Conservation (phyloP, 1,140 invertebrate genomes). For the Lycorma delicatula region DNA sequence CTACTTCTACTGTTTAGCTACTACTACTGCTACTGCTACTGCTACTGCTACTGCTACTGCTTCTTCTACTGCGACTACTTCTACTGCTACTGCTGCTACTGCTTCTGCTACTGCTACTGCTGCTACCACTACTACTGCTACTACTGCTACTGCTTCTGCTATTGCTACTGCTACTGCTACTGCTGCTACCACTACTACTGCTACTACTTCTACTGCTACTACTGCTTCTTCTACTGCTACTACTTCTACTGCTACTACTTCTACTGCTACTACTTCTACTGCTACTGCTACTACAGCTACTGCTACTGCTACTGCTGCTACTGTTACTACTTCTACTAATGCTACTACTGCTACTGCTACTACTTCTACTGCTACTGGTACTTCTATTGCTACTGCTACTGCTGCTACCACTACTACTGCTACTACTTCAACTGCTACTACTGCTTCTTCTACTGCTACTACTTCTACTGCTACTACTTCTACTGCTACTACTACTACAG, state of each 20-base stretch:
- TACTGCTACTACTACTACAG: conserved; percentile 13
- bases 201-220: too few species aligned
- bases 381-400: not conserved
- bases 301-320: conserved; percentile 4
- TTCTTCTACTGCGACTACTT: too few species aligned
- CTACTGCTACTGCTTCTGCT: too few species aligned
- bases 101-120: too few species aligned
- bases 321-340: too few species aligned
- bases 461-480: conserved; percentile 11
- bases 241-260: conserved; percentile 6
- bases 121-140: conserved; percentile 12
- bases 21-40: too few species aligned
- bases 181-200: conserved; percentile 12
- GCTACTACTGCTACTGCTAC: too few species aligned
- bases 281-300: conserved; percentile 4
- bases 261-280: conserved; percentile 7
- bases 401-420: not conserved
- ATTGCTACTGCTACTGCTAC: conserved; percentile 11
- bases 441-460: too few species aligned
- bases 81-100: conserved; percentile 2
- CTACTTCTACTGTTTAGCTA: too few species aligned
- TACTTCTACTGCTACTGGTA: conserved; percentile 4
- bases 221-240: too few species aligned
- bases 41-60: too few species aligned
- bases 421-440: conserved; percentile 9